phyloP scores from a whole-genome alignment of 2,797 vertebrate genomes.

The Mallotus villosus region DNA sequence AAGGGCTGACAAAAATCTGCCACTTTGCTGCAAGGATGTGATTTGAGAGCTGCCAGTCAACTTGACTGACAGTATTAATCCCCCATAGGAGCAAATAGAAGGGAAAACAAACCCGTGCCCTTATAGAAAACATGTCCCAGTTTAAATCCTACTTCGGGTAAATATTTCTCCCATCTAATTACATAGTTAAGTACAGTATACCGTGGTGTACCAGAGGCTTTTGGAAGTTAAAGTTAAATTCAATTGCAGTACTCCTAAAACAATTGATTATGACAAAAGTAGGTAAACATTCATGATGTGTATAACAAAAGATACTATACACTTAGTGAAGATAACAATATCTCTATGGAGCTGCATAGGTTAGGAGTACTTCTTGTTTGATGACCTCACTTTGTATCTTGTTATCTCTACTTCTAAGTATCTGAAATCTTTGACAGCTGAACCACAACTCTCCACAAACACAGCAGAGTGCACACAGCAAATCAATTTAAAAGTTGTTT shows the following conservation, averaged over 20 bases:
- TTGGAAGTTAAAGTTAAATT: conserved; percentile 51
- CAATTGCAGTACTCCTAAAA: conserved; percentile 48
- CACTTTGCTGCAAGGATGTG: conserved; percentile 80
- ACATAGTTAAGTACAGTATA: conserved; percentile 35
- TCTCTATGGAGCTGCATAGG: background rate
- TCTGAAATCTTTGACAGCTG: conserved; percentile 21
- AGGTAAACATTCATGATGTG: conserved; percentile 13
- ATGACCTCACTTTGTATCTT: too few species aligned
- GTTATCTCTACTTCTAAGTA: background rate
- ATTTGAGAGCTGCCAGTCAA: conserved; percentile 83
- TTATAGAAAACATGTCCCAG: conserved; percentile 76
- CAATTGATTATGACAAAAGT: conserved; percentile 20
- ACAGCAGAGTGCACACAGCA: background rate
- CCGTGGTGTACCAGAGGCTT: background rate
- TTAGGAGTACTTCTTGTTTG: too few species aligned
- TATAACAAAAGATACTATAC: conserved; percentile 10
- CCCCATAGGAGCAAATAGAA: conserved; percentile 80
- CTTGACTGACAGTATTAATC: conserved; percentile 81
- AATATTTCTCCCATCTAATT: conserved; percentile 68
- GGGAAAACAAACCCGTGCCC: conserved; percentile 75
- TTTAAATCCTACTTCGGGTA: conserved; percentile 76
- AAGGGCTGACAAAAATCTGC: conserved; percentile 74
- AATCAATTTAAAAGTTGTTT: too few species aligned
- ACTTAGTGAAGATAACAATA: background rate
- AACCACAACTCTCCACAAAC: background rate